Base-by-base conservation (phyloP, 2,113 vertebrate genomes). In the Lonchura striata region DNA sequence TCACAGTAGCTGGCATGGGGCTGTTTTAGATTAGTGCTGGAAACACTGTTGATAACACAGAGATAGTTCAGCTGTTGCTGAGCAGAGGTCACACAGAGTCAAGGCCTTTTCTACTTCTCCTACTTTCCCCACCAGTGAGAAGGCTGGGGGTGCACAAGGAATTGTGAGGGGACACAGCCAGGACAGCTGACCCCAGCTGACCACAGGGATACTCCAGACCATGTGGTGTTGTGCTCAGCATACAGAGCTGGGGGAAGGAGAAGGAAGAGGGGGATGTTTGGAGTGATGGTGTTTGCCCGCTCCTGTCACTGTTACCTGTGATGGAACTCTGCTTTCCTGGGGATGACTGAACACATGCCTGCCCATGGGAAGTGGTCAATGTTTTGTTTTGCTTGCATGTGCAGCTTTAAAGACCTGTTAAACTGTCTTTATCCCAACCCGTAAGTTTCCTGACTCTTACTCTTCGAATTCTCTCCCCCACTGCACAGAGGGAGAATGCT, bases 221-320 rank as follows among this genome's bases (percentile, higher is more conserved):
- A 31, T 9, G 15, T 15, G 24, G 25, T 11, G 28, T 2, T 17
- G 6, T 61, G 41, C 25, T 61, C 41, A 76, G 47, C 30, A 69
- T 5, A 21, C 1, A 23, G 10, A 69, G 14, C 41, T 2, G 6
- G 0, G 25, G 47, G 15, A 61, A 68, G 4, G 4, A 60, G 68
- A 20, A 66, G 60, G 19, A 39, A 53, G 20, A 41, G 63, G 14
- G 7, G 10, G 22, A 19, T 54, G 12, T 76, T 82, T 54, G n/a
- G 9, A 75, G 25, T 33, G n/a, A 12, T 30, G 69, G 17, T 25
- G 9, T 47, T 68, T 76, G 14, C 39, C n/a, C 60, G 12, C n/a
- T 57, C 11, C 24, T 31, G 20, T 23, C 63, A 61, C 41, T 1
- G 2, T 5, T 37, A 44, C 17, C 50, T 15, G 4, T 75, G 61